Evolutionary conservation across 2,888 invertebrate species (phyloP).

Genomic region (Electrophaes corylata): DNA sequence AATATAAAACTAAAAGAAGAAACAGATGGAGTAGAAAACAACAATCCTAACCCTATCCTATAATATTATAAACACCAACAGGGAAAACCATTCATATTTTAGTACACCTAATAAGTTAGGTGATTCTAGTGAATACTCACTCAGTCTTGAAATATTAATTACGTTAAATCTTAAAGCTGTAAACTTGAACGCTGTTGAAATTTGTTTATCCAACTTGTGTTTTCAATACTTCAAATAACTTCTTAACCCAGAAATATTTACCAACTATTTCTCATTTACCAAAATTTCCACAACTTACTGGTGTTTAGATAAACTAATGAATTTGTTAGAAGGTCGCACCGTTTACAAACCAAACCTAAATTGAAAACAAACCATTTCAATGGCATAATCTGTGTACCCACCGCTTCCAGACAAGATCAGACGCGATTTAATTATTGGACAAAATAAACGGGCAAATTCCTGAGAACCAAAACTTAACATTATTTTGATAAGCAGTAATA

Average conservation of each 20-base stretch:
- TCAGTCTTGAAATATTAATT: neutral
- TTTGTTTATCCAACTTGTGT: neutral
- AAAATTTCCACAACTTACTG: neutral
- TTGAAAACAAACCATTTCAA: constrained; percentile 9
- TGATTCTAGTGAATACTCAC: neutral
- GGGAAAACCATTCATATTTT: neutral
- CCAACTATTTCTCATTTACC: constrained; percentile 1
- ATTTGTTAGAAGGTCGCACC: constrained; percentile 9
- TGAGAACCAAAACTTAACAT: neutral
- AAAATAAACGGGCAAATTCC: neutral
- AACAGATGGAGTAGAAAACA: too few species aligned
- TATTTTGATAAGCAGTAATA: too few species aligned
- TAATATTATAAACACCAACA: neutral
- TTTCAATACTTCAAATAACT: neutral
- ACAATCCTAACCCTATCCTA: too few species aligned
- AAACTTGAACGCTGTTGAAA: neutral
- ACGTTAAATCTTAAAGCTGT: neutral
- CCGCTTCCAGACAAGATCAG: neutral
- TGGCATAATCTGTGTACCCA: neutral
- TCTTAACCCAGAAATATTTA: neutral
- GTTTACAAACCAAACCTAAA: neutral
- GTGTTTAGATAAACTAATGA: constrained; percentile 1
- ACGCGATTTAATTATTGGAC: neutral
- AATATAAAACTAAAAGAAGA: too few species aligned
- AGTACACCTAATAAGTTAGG: neutral